These are phyloP conservation scores for Mesocricetus auratus DNA, from an alignment of 2,113 vertebrate genomes.

Conservation along the genomic window DNA sequence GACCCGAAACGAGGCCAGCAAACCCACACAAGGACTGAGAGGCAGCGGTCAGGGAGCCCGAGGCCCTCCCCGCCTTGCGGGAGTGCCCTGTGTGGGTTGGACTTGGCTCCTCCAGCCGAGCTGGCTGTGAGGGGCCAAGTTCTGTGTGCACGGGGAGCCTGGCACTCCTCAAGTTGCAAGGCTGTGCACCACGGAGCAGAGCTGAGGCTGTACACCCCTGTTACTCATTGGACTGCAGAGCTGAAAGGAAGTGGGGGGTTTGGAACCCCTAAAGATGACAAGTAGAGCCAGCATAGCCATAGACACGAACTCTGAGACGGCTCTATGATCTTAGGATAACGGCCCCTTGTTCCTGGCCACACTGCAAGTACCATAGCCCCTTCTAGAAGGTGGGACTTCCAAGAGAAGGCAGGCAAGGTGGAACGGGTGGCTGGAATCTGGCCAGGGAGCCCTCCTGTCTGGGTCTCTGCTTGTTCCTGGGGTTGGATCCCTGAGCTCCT, in stretches of 20 bases:
- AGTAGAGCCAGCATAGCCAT: background rate
- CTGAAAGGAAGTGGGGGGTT: background rate
- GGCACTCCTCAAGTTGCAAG: accelerated
- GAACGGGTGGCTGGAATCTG: too few species aligned
- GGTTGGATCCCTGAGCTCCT: accelerated
- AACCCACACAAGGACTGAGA: background rate
- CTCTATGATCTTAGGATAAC: background rate
- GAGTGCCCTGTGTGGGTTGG: accelerated
- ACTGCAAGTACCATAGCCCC: too few species aligned
- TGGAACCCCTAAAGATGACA: background rate
- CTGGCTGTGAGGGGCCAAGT: accelerated
- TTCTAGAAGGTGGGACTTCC: background rate
- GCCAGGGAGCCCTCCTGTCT: background rate
- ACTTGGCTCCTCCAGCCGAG: background rate
- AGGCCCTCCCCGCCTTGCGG: background rate
- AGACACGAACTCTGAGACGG: background rate
- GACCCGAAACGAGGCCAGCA: background rate
- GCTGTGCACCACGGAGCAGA: background rate
- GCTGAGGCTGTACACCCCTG: background rate
- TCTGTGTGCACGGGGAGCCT: accelerated
- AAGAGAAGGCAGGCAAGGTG: background rate
- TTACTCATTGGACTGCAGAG: background rate
- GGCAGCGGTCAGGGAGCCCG: background rate
- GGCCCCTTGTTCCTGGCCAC: accelerated
- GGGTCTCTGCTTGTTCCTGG: background rate